These are phyloP conservation scores for Chunga burmeisteri DNA, from an alignment of 2,113 vertebrate species.

Conservation along the genomic window DNA sequence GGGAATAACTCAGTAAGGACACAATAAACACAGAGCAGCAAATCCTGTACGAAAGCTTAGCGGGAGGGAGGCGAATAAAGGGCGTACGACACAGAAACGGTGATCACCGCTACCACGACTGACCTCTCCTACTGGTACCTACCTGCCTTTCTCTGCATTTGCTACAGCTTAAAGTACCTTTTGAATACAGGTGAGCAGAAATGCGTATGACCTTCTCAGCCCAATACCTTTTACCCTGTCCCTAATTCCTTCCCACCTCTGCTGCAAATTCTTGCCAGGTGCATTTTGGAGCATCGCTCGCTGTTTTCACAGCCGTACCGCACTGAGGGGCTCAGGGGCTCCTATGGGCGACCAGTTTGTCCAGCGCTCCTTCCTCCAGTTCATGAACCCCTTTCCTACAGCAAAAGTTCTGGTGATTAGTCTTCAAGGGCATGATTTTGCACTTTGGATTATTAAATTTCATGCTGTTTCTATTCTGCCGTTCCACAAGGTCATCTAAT, in stretches of 20 bases:
- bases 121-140: background rate
- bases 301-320: background rate
- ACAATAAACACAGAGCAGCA: background rate
- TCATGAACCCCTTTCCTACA: background rate
- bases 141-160: background rate
- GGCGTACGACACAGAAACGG: background rate
- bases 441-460: slow-evolving; percentile 67
- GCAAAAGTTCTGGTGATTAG: slow-evolving; percentile 37
- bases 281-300: background rate
- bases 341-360: background rate
- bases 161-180: background rate
- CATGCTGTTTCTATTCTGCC: slow-evolving; percentile 49
- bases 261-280: background rate
- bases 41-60: background rate
- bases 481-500: slow-evolving; percentile 63
- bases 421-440: slow-evolving; percentile 63
- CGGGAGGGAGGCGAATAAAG: background rate
- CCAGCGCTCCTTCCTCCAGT: background rate
- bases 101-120: background rate
- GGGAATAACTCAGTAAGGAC: background rate
- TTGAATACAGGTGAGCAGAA: background rate
- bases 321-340: background rate
- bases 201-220: background rate
- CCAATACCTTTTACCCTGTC: background rate
- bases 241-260: background rate